Conservation (phyloP, 2,888 invertebrate genomes). For the Drosophila ezoana region DNA sequence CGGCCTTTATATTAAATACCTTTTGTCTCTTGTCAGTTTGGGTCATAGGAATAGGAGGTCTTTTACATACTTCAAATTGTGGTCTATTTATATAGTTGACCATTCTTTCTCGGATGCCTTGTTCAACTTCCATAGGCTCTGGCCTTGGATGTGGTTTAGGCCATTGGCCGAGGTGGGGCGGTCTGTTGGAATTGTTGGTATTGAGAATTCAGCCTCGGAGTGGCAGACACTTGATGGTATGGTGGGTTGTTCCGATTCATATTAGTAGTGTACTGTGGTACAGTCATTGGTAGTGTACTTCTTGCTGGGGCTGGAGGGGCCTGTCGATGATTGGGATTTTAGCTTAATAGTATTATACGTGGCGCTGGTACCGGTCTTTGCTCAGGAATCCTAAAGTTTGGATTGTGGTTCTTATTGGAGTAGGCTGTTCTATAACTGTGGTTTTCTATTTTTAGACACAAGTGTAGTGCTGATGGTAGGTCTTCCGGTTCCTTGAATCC, state of each 20-base stretch:
- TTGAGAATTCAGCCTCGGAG: background rate
- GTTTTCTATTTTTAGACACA: constrained; percentile 3
- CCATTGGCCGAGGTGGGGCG: background rate
- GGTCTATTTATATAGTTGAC: background rate
- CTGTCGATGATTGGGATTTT: background rate
- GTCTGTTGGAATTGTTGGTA: background rate
- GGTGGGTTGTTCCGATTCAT: background rate
- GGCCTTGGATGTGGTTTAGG: background rate
- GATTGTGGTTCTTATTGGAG: background rate
- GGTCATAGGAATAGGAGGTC: background rate
- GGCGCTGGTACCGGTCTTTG: background rate
- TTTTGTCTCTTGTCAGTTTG: background rate
- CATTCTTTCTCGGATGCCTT: background rate
- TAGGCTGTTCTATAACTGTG: background rate
- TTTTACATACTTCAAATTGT: background rate
- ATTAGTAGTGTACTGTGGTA: background rate
- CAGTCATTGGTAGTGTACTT: background rate
- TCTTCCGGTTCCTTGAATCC: background rate
- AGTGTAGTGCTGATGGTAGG: background rate
- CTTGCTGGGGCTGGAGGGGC: background rate
- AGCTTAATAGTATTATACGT: background rate
- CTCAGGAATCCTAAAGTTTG: background rate
- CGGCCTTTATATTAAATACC: background rate
- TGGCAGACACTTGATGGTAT: background rate
- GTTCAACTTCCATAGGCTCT: constrained; percentile 1